Conservation (phyloP, 2,797 vertebrate genomes). For the Sciurus vulgaris region DNA sequence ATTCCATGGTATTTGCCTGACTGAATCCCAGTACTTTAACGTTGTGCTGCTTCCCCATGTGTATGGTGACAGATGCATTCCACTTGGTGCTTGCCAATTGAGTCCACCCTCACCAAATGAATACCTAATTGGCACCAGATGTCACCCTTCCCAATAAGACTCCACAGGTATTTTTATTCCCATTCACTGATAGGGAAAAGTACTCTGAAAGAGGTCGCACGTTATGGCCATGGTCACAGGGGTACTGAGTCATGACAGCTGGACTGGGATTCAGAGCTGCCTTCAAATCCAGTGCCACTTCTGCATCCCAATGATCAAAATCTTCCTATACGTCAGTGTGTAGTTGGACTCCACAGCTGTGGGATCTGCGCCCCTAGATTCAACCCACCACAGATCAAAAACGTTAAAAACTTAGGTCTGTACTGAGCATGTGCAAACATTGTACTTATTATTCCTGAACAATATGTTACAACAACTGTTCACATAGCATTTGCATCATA, state of each 20-base stretch:
- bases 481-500: neutral
- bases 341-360: no score
- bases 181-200: no score
- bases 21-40: neutral
- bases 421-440: neutral
- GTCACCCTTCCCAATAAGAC: no score
- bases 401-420: neutral
- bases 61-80: neutral
- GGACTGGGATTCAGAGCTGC: neutral
- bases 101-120: neutral
- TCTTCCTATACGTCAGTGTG: no score
- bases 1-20: neutral
- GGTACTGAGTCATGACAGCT: rapidly evolving
- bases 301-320: neutral
- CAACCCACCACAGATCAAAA: neutral
- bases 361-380: neutral
- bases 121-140: neutral
- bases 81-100: rapidly evolving
- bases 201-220: neutral
- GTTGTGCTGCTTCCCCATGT: rapidly evolving
- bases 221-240: neutral
- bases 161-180: neutral
- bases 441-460: neutral
- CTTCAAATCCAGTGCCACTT: neutral
- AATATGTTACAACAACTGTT: no score